These are phyloP conservation scores for Petrocephalus sullivani DNA, from an alignment of 2,797 vertebrate genomes.

Conservation along the genomic window DNA sequence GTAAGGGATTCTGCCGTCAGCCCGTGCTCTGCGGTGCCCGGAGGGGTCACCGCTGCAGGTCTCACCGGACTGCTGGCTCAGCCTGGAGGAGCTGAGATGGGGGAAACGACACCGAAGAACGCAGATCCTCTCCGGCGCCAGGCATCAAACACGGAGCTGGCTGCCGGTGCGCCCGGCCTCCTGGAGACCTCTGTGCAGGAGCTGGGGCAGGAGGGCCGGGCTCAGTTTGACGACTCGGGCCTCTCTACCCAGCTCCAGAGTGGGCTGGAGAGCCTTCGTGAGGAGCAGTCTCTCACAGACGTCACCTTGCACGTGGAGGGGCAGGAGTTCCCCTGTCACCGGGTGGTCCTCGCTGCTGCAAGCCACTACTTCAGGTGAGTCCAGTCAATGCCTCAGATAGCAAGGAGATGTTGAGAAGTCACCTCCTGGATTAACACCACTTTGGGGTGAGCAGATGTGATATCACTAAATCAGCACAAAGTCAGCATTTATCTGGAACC, in stretches of 20 bases:
- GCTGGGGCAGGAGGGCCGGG: conserved; percentile 49
- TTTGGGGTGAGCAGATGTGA: background rate
- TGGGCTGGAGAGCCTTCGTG: conserved; percentile 69
- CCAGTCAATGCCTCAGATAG: background rate
- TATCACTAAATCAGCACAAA: background rate
- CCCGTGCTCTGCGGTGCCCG: background rate
- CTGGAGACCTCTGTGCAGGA: conserved; percentile 56
- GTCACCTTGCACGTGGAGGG: conserved; percentile 77
- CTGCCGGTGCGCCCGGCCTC: conserved; percentile 51
- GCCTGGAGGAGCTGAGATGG: conserved; percentile 46
- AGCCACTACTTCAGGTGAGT: conserved; percentile 96
- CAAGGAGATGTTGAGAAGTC: background rate
- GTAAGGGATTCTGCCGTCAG: background rate
- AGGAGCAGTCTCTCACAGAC: conserved; percentile 80
- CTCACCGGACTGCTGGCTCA: background rate
- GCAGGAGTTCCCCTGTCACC: conserved; percentile 82
- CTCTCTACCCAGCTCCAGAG: conserved; percentile 70
- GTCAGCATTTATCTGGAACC: background rate
- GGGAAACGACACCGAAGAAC: conserved; percentile 62
- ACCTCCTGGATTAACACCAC: background rate
- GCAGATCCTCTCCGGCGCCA: conserved; percentile 46
- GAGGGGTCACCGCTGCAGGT: background rate
- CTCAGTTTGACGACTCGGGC: conserved; percentile 70
- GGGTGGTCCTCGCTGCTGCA: conserved; percentile 86
- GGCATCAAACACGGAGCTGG: conserved; percentile 44